Base-by-base conservation (phyloP, 2,113 vertebrate genomes). In the Craseonycteris thonglongyai region DNA sequence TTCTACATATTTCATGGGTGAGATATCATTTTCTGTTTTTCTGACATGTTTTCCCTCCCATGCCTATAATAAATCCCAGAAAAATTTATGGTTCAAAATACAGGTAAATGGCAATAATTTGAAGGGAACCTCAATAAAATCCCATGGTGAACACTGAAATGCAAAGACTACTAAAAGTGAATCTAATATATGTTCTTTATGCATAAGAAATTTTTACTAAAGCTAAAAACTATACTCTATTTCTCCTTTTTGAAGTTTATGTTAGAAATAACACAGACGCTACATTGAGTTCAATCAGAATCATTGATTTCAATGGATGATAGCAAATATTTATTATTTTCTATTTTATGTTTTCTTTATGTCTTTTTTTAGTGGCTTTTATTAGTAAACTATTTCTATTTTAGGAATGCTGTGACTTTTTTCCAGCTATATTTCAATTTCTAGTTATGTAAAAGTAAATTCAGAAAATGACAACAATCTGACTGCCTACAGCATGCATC, bases 261-360 rank as follows among this genome's bases (percentile, higher is more conserved):
- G 35, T 16, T 66, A 0, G 4, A 83, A 88, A 45, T 68, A 83
- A 51, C 26, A 84, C 8, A 75, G 40, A 74, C 45, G 9, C 5
- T 74, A 40, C 12, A 33, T n/a, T 28, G 18, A 65, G 6, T 45
- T 45, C 26, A 82, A 45, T 0, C 38, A 61, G 7, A 40, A 22
- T 61, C 35, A 45, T 69, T 89, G 0, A 51, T 49, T 86, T 78
- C 9, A 38, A 33, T 10, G 22, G 18, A 40, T 14, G 10, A 40
- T 47, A 51, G 5, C 28, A 51, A 49, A 45, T 87, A 80, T 74
- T 66, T 88, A 49, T 63, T 72, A 61, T 75, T 89, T 80, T 28
- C 35, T 69, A 13, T 47, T 66, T 13, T n/a, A 59, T 26, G 1
- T 82, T 28, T 80, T 81, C 26, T 51, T 51, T 15, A 66, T n/a